Evolutionary conservation across 2,888 invertebrate species (phyloP).

Genomic region (Melinaea menophilus): DNA sequence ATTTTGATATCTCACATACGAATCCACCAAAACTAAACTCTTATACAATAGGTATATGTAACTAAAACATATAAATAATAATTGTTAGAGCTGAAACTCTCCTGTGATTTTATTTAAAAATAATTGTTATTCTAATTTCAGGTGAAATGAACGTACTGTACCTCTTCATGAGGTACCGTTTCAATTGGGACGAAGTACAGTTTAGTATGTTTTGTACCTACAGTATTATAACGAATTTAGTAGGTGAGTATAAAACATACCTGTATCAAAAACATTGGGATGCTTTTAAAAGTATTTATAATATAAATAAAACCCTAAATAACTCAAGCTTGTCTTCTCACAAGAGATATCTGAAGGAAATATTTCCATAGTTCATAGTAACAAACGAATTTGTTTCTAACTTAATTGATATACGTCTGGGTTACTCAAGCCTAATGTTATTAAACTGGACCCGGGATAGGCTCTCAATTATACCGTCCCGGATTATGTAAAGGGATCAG

Average conservation of each 20-base stretch:
- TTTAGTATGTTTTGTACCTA: constrained; percentile 71
- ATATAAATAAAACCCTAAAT: too few relatives aligned
- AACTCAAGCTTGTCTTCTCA: background rate
- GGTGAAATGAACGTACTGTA: constrained; percentile 65
- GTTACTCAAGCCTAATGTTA: constrained; percentile 2
- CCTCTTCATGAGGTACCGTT: constrained; percentile 57
- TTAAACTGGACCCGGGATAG: constrained; percentile 5
- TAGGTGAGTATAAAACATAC: constrained; percentile 50
- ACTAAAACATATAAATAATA: too few relatives aligned
- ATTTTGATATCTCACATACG: too few relatives aligned
- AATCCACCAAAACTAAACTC: too few relatives aligned
- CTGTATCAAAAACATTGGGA: background rate
- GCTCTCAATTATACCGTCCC: constrained; percentile 5
- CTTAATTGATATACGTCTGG: background rate
- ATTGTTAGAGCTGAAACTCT: too few relatives aligned
- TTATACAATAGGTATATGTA: too few relatives aligned
- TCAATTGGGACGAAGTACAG: constrained; percentile 68
- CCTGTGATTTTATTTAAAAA: too few relatives aligned
- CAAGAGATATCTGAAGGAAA: background rate
- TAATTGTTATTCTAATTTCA: constrained; percentile 31
- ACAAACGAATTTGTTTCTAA: constrained; percentile 1
- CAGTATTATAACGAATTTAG: constrained; percentile 63
- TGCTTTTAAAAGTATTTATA: background rate
- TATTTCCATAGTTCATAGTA: constrained; percentile 1
- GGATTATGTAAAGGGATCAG: constrained; percentile 5